phyloP scores from a whole-genome alignment of 2,113 vertebrate species.

The Raja brachyura region DNA sequence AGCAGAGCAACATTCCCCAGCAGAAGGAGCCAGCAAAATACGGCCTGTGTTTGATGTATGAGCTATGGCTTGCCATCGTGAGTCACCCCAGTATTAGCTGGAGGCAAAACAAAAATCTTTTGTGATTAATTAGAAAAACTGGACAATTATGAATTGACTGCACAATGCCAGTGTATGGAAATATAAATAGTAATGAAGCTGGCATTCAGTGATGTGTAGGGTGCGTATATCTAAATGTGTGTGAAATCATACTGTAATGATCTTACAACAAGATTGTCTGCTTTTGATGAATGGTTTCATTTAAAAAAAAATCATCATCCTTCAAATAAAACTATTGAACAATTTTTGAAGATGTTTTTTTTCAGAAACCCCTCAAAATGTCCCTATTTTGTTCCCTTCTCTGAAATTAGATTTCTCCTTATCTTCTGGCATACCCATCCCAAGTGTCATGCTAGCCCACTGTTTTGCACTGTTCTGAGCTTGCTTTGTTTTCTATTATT shows the following conservation, averaged over 20 bases:
- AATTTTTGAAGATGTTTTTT: slow-evolving; percentile 48
- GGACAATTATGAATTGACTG: slow-evolving; percentile 80
- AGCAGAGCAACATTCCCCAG: slow-evolving; percentile 52
- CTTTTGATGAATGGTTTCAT: neutral
- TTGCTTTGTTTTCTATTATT: slow-evolving; percentile 75
- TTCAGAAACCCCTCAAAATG: slow-evolving; percentile 49
- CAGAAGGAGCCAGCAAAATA: slow-evolving; percentile 56
- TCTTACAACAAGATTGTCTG: neutral
- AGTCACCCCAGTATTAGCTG: slow-evolving; percentile 74
- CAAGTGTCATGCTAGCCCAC: slow-evolving; percentile 50
- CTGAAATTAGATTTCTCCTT: slow-evolving; percentile 62
- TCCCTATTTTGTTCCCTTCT: slow-evolving; percentile 44
- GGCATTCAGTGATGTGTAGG: slow-evolving; percentile 54
- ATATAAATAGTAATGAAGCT: slow-evolving; percentile 77
- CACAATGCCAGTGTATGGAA: slow-evolving; percentile 61
- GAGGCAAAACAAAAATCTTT: slow-evolving; percentile 83
- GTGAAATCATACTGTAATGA: slow-evolving; percentile 47
- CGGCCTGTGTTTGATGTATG: slow-evolving; percentile 75
- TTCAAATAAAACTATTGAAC: slow-evolving; percentile 25
- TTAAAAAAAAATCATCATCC: neutral
- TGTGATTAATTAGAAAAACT: slow-evolving; percentile 90
- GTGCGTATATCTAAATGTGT: slow-evolving; percentile 48
- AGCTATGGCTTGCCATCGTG: slow-evolving; percentile 70
- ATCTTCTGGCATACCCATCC: slow-evolving; percentile 56
- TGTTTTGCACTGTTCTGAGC: slow-evolving; percentile 49